These are phyloP conservation scores for Brachymystax lenok DNA, from an alignment of 2,797 vertebrate genomes.

Conservation along the genomic window DNA sequence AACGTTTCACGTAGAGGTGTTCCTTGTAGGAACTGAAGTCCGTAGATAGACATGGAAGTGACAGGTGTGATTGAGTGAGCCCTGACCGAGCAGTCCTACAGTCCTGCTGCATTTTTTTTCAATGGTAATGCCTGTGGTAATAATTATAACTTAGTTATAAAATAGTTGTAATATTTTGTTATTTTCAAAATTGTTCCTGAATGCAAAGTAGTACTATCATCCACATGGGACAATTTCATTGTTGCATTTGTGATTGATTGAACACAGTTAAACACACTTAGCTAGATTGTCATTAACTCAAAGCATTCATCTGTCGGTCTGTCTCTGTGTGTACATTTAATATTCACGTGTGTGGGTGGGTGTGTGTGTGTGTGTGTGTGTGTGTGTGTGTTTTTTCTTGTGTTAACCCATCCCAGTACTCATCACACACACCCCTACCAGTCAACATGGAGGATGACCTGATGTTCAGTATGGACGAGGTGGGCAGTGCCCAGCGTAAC, in stretches of 20 bases:
- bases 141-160: too few species aligned
- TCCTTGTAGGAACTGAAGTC: too few species aligned
- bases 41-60: too few species aligned
- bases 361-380: too few species aligned
- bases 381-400: background rate
- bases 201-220: background rate
- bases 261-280: background rate
- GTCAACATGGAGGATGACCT: slow-evolving; percentile 93
- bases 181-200: too few species aligned
- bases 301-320: background rate
- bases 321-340: background rate
- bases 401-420: background rate
- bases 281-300: background rate
- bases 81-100: too few species aligned
- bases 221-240: background rate
- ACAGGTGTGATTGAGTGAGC: too few species aligned
- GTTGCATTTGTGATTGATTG: background rate
- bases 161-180: too few species aligned
- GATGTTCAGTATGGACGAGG: slow-evolving; percentile 93
- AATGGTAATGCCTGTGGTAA: too few species aligned
- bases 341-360: too few species aligned
- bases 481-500: slow-evolving; percentile 66
- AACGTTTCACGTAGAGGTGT: too few species aligned
- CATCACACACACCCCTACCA: slow-evolving; percentile 29
- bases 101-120: too few species aligned